Percentiles rank a stretch among this genome's conserved stretches.
Conservation (phyloP, 2,888 invertebrate genomes). For the Nasonovia ribisnigri region DNA sequence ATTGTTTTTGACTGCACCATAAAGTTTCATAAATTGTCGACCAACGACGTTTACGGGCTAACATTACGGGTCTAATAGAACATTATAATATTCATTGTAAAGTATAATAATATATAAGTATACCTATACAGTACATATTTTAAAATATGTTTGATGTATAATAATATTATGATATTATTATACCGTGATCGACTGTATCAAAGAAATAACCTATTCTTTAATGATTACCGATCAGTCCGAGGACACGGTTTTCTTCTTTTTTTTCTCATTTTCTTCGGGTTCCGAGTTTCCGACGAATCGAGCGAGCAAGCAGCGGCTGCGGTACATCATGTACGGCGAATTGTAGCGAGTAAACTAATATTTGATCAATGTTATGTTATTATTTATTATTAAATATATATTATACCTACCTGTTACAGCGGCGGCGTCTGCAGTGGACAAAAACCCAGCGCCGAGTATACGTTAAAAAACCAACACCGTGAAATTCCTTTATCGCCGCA, state of each 20-base stretch:
- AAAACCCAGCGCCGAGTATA: neutral
- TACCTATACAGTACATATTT: too few species aligned
- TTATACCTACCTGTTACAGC: neutral
- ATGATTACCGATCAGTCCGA: neutral
- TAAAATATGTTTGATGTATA: neutral
- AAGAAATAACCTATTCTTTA: neutral
- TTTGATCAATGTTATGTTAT: neutral
- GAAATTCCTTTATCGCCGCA: neutral
- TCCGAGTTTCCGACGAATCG: neutral
- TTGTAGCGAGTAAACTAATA: neutral
- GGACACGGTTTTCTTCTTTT: neutral
- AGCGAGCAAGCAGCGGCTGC: neutral
- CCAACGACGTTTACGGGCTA: neutral
- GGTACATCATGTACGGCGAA: neutral
- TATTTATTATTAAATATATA: neutral
- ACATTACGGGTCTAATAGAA: neutral
- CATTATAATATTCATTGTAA: neutral
- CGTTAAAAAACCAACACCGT: neutral
- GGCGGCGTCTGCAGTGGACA: neutral
- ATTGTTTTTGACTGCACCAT: neutral
- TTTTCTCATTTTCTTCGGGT: neutral
- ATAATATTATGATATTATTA: neutral
- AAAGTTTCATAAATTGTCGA: neutral
- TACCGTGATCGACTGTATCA: neutral
- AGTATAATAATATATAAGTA: neutral